Evolutionary conservation across 2,888 invertebrate genomes (phyloP).

Genomic region (Chorisops tibialis): DNA sequence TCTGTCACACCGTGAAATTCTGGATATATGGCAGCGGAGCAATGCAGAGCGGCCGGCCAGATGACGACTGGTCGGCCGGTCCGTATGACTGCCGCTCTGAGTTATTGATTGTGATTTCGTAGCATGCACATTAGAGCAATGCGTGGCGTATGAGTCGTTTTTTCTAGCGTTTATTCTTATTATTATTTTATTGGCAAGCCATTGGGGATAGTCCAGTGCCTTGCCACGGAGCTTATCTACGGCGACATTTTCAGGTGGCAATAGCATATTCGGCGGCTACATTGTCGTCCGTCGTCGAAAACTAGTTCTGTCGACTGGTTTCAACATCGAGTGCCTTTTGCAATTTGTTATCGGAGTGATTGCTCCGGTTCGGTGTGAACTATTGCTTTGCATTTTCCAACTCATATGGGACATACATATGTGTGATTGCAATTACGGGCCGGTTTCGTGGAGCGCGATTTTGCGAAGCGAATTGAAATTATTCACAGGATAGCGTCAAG

Average conservation of each 20-base stretch:
- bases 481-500: no score
- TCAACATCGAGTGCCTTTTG: constrained; percentile 11
- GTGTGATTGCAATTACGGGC: no score
- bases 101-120: constrained; percentile 28
- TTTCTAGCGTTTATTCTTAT: not conserved
- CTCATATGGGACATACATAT: no score
- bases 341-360: constrained; percentile 28
- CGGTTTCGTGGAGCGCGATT: no score
- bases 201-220: not conserved
- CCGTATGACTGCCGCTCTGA: constrained; percentile 10
- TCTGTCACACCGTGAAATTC: constrained; percentile 38
- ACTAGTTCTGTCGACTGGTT: constrained; percentile 27
- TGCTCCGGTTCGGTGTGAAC: constrained; percentile 25
- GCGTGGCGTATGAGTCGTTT: not conserved
- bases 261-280: not conserved
- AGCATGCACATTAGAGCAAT: constrained; percentile 11
- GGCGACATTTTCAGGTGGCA: constrained; percentile 22
- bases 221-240: constrained; percentile 5
- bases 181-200: not conserved
- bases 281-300: not conserved
- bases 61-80: constrained; percentile 16
- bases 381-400: constrained; percentile 17
- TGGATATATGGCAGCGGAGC: constrained; percentile 28
- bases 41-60: constrained; percentile 17
- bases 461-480: no score